These are phyloP conservation scores for Apoderus coryli DNA, from an alignment of 2,888 invertebrate species.

Conservation along the genomic window DNA sequence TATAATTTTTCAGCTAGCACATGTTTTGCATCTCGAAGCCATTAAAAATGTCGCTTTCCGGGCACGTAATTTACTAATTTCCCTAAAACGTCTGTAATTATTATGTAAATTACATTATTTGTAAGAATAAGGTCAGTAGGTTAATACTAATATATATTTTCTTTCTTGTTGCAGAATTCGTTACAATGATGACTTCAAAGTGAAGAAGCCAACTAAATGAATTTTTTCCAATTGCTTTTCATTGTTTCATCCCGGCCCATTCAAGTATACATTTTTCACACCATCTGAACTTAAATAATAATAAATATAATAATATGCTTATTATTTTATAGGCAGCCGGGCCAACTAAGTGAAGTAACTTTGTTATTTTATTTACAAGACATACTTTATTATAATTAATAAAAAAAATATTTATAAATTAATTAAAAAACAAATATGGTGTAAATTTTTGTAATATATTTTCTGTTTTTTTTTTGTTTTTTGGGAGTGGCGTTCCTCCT, in stretches of 20 bases:
- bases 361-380: slow-evolving; percentile 32
- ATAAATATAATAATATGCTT: no score
- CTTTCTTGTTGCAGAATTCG: slow-evolving; percentile 76
- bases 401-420: slow-evolving; percentile 30
- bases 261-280: slow-evolving; percentile 27
- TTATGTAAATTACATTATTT: no score
- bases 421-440: no score
- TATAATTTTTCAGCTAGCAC: no score
- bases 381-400: slow-evolving; percentile 27
- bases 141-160: no score
- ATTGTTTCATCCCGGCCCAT: slow-evolving; percentile 35
- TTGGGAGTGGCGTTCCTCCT: slow-evolving; percentile 18
- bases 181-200: slow-evolving; percentile 99
- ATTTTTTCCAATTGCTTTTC: slow-evolving; percentile 35
- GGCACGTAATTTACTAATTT: no score
- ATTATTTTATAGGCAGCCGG: slow-evolving; percentile 30
- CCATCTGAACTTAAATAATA: slow-evolving; percentile 31
- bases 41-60: no score
- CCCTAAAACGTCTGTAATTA: no score
- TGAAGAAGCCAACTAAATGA: slow-evolving; percentile 60
- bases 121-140: no score
- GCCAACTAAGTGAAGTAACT: slow-evolving; percentile 30
- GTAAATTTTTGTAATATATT: slow-evolving; percentile 38
- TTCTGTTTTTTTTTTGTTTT: no score
- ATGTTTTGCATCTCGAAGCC: no score